Base-by-base conservation (phyloP, 1,140 invertebrate species). In the Trachymyrmex septentrionalis region DNA sequence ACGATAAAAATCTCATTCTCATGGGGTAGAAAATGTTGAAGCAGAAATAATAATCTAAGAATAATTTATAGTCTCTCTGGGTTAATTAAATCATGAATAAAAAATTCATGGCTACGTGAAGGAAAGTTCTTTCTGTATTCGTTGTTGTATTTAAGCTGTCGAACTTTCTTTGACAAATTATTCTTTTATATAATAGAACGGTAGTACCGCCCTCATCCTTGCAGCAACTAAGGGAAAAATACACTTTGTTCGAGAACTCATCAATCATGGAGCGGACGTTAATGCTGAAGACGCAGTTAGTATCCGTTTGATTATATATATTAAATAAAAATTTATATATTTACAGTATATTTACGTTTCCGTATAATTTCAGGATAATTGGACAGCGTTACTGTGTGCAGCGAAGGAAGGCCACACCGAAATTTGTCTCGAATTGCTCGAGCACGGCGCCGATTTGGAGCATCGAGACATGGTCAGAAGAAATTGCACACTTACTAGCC, bases 371-470 rank as follows among this genome's bases (percentile, higher is more conserved):
- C 7, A 97, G 96, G 99, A 99, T 94, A 98, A 98, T 89, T 99
- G 99, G 99, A 98, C 98, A 44, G 96, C 99, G 4, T 94, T 99
- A 57, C 95, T 99, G 63, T 98, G 98, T 95, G 98, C 99, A 14
- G 96, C 99, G 0, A 99, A 99, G 92, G 98, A 98, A 93, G 99
- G 99, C 0, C 97, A 98, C 94, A 95, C 97, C 24, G 97, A 98
- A 86, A 96, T 99, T 66, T 98, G 98, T 30, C 95, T 97, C 72
- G 96, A 98, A 91, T 95, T 99, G 10, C 93, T 99, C 6, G 98
- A 99, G 88, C 97, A 98, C 94, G 98, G 98, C 38, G 98, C 98
- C 2, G 95, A 96, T 63, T 96, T 99, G 66, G 98, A 99, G 92
- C 98, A 99, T 88, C 97, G 97, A 90, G 99, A 99, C 94, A 97